A percentile compares a stretch with the other conserved stretches of the same genome.
Evolutionary conservation across 2,113 vertebrate species (phyloP).

Genomic region (Calidris pygmaea): DNA sequence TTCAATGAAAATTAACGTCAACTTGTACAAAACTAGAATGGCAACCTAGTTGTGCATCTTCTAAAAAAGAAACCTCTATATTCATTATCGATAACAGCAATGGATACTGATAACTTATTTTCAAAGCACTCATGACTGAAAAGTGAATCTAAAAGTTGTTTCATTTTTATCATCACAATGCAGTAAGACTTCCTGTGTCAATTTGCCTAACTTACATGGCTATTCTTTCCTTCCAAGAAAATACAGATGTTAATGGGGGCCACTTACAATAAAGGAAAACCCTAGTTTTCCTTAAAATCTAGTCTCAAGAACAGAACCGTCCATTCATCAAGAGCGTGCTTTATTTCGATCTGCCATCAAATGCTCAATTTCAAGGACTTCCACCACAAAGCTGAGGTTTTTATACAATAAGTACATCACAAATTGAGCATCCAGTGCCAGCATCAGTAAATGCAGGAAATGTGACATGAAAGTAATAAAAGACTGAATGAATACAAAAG

Average conservation of each 20-base stretch:
- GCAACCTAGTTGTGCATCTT: not conserved
- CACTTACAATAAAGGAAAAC: not conserved
- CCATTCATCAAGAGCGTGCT: not conserved
- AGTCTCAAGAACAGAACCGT: not conserved
- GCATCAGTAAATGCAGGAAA: not conserved
- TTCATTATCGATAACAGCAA: not conserved
- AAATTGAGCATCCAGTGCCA: not conserved
- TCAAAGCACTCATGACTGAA: not conserved
- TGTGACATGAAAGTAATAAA: not conserved
- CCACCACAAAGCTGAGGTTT: not conserved
- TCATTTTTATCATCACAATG: not conserved
- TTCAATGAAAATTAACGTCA: not conserved
- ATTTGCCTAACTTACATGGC: not conserved
- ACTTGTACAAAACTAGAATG: not conserved
- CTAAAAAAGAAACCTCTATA: not conserved
- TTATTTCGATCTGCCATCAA: slow-evolving; percentile 13
- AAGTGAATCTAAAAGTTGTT: not conserved
- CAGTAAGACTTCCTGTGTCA: not conserved
- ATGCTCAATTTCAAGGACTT: slow-evolving; percentile 16
- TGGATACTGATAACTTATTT: not conserved
- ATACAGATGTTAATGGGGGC: not conserved
- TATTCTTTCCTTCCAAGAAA: not conserved
- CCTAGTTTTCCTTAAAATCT: not conserved
- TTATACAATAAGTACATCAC: not conserved
- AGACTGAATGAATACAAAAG: not conserved